phyloP scores from a whole-genome alignment of 2,888 invertebrate genomes.

The Mimas tiliae region DNA sequence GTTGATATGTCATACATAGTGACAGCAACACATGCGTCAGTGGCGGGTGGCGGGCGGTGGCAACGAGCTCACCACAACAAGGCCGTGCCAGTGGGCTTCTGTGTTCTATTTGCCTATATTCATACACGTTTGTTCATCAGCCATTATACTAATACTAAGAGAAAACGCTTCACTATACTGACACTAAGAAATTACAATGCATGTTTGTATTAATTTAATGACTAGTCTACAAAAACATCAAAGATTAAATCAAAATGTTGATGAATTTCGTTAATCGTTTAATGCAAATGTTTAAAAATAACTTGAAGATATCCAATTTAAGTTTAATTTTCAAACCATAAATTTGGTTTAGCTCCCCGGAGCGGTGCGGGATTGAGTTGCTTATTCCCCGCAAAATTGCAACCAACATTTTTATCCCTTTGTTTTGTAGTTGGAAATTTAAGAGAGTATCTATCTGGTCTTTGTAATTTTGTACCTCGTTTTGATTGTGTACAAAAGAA shows the following conservation, averaged over 20 bases:
- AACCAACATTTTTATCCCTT: constrained; percentile 78
- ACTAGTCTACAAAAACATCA: constrained; percentile 9
- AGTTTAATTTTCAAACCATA: constrained; percentile 81
- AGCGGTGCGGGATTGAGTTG: constrained; percentile 68
- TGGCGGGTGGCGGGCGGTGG: constrained; percentile 35
- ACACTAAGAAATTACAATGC: too few relatives aligned
- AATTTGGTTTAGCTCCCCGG: constrained; percentile 81
- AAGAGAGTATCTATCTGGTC: constrained; percentile 65
- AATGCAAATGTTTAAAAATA: constrained; percentile 77
- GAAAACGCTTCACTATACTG: too few relatives aligned
- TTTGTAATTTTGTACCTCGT: constrained; percentile 67
- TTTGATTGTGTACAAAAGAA: constrained; percentile 64
- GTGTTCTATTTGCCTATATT: constrained; percentile 26
- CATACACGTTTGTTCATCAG: constrained; percentile 12
- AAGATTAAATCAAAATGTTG: constrained; percentile 9
- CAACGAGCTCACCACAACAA: constrained; percentile 39
- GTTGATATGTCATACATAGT: constrained; percentile 33
- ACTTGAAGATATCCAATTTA: constrained; percentile 77
- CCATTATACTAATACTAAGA: background rate
- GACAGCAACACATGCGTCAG: constrained; percentile 39
- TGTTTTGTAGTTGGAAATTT: constrained; percentile 70
- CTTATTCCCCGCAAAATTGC: constrained; percentile 73
- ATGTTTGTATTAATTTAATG: too few relatives aligned
- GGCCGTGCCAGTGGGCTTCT: constrained; percentile 29
- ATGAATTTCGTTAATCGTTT: constrained; percentile 44